Conservation (phyloP, 2,888 invertebrate species). For the Nipponacmea schrenckii region DNA sequence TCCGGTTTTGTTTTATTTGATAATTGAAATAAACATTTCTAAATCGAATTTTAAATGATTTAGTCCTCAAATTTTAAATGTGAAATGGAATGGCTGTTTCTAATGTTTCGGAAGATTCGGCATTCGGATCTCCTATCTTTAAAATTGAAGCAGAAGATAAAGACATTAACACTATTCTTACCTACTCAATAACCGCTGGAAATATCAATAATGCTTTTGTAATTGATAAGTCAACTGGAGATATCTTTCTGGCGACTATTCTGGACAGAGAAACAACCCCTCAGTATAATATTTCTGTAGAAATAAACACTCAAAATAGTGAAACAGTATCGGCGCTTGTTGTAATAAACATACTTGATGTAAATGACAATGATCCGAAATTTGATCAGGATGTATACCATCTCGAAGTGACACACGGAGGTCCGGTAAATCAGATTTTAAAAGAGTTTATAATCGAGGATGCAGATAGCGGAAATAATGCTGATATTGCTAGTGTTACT, state of each 20-base stretch:
- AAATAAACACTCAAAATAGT: constrained; percentile 29
- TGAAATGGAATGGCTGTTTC: background rate
- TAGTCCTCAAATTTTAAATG: background rate
- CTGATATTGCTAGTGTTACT: constrained; percentile 81
- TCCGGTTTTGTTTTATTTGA: no score
- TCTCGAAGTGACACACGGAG: constrained; percentile 89
- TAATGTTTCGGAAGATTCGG: background rate
- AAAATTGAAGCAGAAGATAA: constrained; percentile 25
- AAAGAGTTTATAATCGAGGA: constrained; percentile 84
- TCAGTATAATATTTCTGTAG: constrained; percentile 35
- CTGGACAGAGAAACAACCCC: constrained; percentile 81
- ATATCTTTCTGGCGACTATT: constrained; percentile 83
- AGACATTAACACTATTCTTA: constrained; percentile 33
- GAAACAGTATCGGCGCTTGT: constrained; percentile 31
- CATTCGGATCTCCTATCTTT: background rate
- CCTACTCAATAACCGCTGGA: constrained; percentile 30
- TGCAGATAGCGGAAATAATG: constrained; percentile 85
- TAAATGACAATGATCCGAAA: constrained; percentile 79
- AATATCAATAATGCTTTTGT: constrained; percentile 31
- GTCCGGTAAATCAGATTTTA: constrained; percentile 84
- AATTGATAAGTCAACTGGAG: constrained; percentile 30
- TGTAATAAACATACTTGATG: constrained; percentile 83
- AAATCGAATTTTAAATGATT: background rate
- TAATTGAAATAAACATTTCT: no score
- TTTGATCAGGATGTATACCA: constrained; percentile 74